Conservation (phyloP, 2,113 vertebrate species). For the Neogale vison region DNA sequence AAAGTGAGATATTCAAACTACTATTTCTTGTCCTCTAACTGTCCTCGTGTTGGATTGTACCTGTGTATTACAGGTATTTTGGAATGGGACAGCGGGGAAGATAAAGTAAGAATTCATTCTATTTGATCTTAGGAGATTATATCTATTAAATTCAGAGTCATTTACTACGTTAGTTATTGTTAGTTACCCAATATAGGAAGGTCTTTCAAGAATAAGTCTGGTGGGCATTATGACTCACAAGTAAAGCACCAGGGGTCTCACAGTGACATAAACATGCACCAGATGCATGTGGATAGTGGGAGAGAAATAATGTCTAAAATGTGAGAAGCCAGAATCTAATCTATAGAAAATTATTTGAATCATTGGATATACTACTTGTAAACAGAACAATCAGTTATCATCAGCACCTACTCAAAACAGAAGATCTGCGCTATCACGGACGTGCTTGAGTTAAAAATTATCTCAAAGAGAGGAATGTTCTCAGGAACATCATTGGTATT, state of each 20-base stretch:
- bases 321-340: not conserved
- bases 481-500: not conserved
- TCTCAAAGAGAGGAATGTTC: not conserved
- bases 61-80: not conserved
- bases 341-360: not conserved
- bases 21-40: not conserved
- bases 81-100: not conserved
- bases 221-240: not conserved
- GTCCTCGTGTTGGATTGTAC: not conserved
- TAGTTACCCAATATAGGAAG: not conserved
- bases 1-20: not conserved
- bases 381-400: not conserved
- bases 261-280: not conserved
- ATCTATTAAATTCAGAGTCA: not conserved
- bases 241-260: too few relatives aligned
- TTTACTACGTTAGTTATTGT: not conserved
- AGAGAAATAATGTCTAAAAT: not conserved
- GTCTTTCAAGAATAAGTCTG: not conserved
- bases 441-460: not conserved
- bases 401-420: not conserved
- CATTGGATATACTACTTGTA: not conserved
- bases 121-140: not conserved
- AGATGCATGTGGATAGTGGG: not conserved
- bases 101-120: not conserved
- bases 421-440: not conserved